Conservation (phyloP, 2,113 vertebrate genomes). For the Calidris pugnax region DNA sequence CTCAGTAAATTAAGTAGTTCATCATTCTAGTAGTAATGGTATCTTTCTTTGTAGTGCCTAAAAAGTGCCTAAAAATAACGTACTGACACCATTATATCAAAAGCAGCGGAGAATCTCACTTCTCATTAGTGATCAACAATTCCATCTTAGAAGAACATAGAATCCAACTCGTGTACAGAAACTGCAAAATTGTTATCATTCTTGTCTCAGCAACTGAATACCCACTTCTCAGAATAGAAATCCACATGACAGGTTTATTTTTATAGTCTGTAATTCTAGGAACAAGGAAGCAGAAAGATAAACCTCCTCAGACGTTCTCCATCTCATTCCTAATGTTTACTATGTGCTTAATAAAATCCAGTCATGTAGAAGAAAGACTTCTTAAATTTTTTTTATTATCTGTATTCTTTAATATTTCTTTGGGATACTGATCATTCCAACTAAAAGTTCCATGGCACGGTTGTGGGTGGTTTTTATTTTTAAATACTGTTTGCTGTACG, state of each 20-base stretch:
- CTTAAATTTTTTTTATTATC: background rate
- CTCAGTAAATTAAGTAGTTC: background rate
- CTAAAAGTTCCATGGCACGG: background rate
- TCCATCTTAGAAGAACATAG: slow-evolving; percentile 12
- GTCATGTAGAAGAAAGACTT: background rate
- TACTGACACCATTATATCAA: slow-evolving; percentile 46
- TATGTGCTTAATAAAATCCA: background rate
- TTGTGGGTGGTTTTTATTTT: background rate
- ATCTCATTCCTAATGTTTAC: slow-evolving; percentile 34
- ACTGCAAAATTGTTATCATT: slow-evolving; percentile 34
- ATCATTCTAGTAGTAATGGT: background rate
- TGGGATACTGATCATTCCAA: background rate
- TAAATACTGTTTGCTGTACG: too few relatives aligned
- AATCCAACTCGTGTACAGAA: slow-evolving; percentile 6
- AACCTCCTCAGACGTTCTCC: slow-evolving; percentile 41
- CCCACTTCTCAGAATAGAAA: slow-evolving; percentile 51
- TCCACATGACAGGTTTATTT: slow-evolving; percentile 67
- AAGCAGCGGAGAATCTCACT: background rate
- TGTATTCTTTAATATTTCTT: background rate
- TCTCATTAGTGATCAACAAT: background rate
- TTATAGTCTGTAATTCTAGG: slow-evolving; percentile 60
- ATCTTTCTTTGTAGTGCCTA: background rate
- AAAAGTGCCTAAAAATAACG: slow-evolving; percentile 32
- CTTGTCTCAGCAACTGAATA: slow-evolving; percentile 51
- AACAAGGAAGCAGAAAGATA: slow-evolving; percentile 47